phyloP scores from a whole-genome alignment of 2,888 invertebrate genomes.

The Elmis aenea region DNA sequence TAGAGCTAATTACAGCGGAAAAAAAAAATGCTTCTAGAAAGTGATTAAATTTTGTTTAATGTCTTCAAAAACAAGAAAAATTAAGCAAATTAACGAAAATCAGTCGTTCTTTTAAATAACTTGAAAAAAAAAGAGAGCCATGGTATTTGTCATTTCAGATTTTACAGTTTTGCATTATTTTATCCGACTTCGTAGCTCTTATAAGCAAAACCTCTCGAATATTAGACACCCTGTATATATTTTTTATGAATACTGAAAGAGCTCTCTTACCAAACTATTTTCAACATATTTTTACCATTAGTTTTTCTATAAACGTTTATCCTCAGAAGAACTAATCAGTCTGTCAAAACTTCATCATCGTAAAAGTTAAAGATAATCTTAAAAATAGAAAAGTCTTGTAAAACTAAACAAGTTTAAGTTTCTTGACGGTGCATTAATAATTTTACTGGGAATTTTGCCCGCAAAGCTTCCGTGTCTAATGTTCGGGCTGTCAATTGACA shows the following conservation, averaged over 20 bases:
- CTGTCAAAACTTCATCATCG: slow-evolving; percentile 16
- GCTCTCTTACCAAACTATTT: background rate
- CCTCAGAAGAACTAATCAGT: slow-evolving; percentile 6
- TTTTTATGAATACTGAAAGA: background rate
- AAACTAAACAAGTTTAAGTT: slow-evolving; percentile 11
- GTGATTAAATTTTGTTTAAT: too few relatives aligned
- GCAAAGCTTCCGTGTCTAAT: slow-evolving; percentile 27
- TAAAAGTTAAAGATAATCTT: too few relatives aligned
- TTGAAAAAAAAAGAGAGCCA: too few relatives aligned
- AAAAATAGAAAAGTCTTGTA: slow-evolving; percentile 19
- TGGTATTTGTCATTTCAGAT: too few relatives aligned
- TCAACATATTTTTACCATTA: background rate
- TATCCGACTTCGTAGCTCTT: too few relatives aligned
- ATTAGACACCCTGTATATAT: slow-evolving; percentile 1
- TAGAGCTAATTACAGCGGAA: too few relatives aligned
- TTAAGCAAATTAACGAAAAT: too few relatives aligned
- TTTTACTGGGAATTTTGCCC: slow-evolving; percentile 21
- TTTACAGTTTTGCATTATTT: too few relatives aligned
- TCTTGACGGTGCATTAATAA: slow-evolving; percentile 22
- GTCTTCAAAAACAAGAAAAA: too few relatives aligned
- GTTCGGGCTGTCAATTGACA: slow-evolving; percentile 27
- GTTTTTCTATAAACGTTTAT: background rate
- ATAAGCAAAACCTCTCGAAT: too few relatives aligned
- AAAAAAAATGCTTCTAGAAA: too few relatives aligned
- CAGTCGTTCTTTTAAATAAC: too few relatives aligned